These are phyloP conservation scores for Drosophila nr. medialis DNA, from an alignment of 2,888 invertebrate genomes.

Conservation along the genomic window DNA sequence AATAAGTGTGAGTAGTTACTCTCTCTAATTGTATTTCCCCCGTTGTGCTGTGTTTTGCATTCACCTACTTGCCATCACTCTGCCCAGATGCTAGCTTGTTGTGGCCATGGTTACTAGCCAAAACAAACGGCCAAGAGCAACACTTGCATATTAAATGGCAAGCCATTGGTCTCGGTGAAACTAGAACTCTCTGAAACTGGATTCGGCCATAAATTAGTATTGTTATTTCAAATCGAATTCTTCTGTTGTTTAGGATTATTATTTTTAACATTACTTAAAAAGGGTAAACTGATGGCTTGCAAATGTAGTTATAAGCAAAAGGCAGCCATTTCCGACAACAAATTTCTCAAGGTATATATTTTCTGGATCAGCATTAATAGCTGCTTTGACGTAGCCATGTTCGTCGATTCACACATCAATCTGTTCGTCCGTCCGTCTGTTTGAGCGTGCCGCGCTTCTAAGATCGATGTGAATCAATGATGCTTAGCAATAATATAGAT, in stretches of 20 bases:
- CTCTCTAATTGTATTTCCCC: conserved; percentile 4
- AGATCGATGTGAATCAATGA: background rate
- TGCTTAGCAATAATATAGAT: background rate
- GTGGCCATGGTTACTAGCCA: conserved; percentile 4
- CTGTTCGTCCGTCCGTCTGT: background rate
- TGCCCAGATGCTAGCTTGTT: conserved; percentile 17
- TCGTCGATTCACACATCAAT: background rate
- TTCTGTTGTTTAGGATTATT: background rate
- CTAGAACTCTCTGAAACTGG: background rate
- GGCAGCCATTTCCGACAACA: background rate
- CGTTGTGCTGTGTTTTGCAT: conserved; percentile 17
- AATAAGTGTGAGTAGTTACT: conserved; percentile 36
- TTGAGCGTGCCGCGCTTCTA: background rate
- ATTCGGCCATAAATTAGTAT: background rate
- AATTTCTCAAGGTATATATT: background rate
- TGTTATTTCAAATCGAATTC: background rate
- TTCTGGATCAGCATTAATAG: background rate
- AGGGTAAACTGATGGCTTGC: background rate
- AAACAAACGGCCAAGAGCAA: background rate
- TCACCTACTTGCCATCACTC: conserved; percentile 27
- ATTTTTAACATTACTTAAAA: background rate
- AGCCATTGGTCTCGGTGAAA: no score
- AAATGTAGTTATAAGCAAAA: background rate
- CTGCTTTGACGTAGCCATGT: background rate
- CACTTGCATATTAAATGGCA: background rate